phyloP scores from a whole-genome alignment of 2,797 vertebrate species.

The Scarus forsteni region DNA sequence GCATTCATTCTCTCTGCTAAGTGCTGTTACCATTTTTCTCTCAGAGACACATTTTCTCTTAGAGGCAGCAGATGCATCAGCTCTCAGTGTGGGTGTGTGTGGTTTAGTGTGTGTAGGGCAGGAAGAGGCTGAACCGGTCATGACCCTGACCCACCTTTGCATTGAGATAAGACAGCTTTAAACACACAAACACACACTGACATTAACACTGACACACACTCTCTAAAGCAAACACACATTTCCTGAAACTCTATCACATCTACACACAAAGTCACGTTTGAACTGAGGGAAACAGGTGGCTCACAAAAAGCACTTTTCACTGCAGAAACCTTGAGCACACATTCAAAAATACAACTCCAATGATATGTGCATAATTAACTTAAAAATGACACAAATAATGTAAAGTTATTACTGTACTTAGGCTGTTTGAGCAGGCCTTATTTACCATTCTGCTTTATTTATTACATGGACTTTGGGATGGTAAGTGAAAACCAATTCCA shows the following conservation, averaged over 20 bases:
- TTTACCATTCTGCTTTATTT: no score
- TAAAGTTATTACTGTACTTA: no score
- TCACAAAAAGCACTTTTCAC: background rate
- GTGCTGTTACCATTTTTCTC: background rate
- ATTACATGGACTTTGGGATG: no score
- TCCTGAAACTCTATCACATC: slow-evolving; percentile 39
- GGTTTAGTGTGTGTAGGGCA: slow-evolving; percentile 15
- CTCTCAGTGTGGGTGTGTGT: slow-evolving; percentile 1
- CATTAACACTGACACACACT: background rate
- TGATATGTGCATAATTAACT: no score
- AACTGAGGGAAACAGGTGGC: slow-evolving; percentile 31
- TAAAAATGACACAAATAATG: no score
- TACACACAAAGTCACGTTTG: background rate
- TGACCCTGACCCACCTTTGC: slow-evolving; percentile 66
- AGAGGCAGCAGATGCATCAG: slow-evolving; percentile 6
- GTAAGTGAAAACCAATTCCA: no score
- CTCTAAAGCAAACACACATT: slow-evolving; percentile 24
- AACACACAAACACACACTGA: slow-evolving; percentile 28
- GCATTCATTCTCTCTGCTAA: background rate
- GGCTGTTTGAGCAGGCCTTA: no score
- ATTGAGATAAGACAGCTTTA: slow-evolving; percentile 55
- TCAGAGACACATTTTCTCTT: background rate
- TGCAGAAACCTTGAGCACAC: background rate
- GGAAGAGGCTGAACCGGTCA: slow-evolving; percentile 55
- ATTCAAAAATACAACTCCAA: no score